Conservation (phyloP, 2,888 invertebrate species). For the Apocheima hispidaria region DNA sequence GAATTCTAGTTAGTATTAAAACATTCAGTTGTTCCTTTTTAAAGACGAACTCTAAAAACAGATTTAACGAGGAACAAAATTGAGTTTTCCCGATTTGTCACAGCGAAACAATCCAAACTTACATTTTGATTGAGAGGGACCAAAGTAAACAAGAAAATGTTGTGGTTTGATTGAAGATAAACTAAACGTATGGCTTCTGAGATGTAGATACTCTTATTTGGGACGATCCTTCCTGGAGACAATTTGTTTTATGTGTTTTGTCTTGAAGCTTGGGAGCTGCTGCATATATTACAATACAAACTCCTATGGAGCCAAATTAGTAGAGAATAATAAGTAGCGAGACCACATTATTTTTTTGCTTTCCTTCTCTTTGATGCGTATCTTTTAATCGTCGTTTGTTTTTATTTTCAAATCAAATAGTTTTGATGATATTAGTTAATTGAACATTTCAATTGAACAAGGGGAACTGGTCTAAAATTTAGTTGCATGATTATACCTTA, state of each 20-base stretch:
- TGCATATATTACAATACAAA: conserved; percentile 7
- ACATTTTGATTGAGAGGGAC: conserved; percentile 32
- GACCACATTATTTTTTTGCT: no score
- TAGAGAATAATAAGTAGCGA: not conserved
- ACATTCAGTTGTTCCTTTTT: not conserved
- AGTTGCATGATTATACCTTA: no score
- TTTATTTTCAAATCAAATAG: no score
- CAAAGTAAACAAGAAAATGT: conserved; percentile 33
- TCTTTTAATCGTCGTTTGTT: no score
- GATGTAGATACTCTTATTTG: conserved; percentile 30
- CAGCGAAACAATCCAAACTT: conserved; percentile 12
- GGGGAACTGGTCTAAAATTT: no score
- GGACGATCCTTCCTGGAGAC: conserved; percentile 20
- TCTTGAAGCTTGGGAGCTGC: conserved; percentile 7
- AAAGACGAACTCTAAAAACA: conserved; percentile 15
- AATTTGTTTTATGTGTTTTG: conserved; percentile 26
- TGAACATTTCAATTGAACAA: no score
- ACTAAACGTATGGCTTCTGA: conserved; percentile 22
- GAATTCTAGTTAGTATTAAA: not conserved
- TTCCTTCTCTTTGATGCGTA: no score
- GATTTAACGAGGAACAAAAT: conserved; percentile 18
- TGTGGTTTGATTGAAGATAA: conserved; percentile 34
- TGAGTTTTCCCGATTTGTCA: conserved; percentile 21
- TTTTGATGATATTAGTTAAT: no score
- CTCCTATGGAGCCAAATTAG: not conserved